Evolutionary conservation across 2,888 invertebrate genomes (phyloP), one percentile per base, ranked within the genome.

Genomic region (Smittia sp.): DNA sequence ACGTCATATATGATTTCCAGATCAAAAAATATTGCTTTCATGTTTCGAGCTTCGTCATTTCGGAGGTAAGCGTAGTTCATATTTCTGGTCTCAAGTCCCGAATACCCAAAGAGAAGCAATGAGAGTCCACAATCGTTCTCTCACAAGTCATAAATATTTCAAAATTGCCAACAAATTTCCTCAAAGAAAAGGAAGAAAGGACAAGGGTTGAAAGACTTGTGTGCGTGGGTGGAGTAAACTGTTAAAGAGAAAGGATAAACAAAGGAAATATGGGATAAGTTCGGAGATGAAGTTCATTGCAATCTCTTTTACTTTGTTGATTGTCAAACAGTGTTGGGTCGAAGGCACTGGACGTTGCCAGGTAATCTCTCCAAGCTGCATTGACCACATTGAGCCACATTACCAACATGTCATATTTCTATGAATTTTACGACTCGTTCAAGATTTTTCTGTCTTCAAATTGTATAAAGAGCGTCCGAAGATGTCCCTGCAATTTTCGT

Each of bases 371-470:
- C 6, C 41, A 58, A 62, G 62, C 72, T 72, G 72, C 62, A 72
- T 3, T 72, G 58, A 38, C 58, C 70, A 52, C 32, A 65, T 65
- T 58, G 22, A 38, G 22, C 58, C 70, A 52, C 32, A 65, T 65
- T 58, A 39, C 46, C 72, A 72, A 72, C 52, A 72, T 72, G 72
- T 72, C 72, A 72, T 72, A 62, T 54, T 72, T 63, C 63, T 27
- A 39, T 62, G 72, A 72, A 72, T 72, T 63, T 58, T 72, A 72
- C 72, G 54, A 62, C 72, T 72, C 62, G 58, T 39, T 62, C 62
- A 52, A 69, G 69, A 69, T 69, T 25, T 63, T 18, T 24, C 25
- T 63, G 25, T 63, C 63, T 25, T 63, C 27, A 13, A 27, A 27
- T 63, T 63, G 63, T 63, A 24, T 63, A 27, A 66, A 66, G 18